Conservation (phyloP, 2,888 invertebrate species). For the Tenthredo distinguenda region DNA sequence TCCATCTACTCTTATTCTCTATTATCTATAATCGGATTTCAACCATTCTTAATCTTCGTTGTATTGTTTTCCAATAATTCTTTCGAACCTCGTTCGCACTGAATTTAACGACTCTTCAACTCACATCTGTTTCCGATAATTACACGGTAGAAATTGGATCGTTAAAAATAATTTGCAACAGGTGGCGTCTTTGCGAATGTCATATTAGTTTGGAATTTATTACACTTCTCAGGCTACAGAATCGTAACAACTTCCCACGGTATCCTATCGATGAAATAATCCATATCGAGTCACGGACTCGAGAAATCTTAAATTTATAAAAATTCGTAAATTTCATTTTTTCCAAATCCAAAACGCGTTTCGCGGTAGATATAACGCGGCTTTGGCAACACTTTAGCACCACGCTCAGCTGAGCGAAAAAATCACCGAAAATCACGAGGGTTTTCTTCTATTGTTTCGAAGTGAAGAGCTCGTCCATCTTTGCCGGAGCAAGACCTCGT, state of each 20-base stretch:
- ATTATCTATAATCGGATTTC: neutral
- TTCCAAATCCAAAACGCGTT: neutral
- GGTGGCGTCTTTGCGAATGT: neutral
- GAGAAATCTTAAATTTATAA: neutral
- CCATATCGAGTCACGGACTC: neutral
- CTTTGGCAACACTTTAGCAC: neutral
- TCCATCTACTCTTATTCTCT: neutral
- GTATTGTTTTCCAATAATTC: neutral
- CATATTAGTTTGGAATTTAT: neutral
- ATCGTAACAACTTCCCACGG: neutral
- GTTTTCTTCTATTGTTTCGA: neutral
- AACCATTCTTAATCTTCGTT: neutral
- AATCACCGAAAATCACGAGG: neutral
- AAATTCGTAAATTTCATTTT: neutral
- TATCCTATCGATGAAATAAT: neutral
- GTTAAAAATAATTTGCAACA: conserved; percentile 40
- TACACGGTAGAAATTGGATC: neutral
- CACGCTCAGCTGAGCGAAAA: neutral
- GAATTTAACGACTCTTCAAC: conserved; percentile 23
- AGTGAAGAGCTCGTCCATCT: neutral
- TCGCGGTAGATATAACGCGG: neutral
- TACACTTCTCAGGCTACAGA: neutral
- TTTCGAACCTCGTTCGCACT: conserved; percentile 17
- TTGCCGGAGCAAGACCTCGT: neutral
- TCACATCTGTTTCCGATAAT: conserved; percentile 37